Evolutionary conservation across 1,140 invertebrate genomes (phyloP).

Genomic region (Hirudo medicinalis): DNA sequence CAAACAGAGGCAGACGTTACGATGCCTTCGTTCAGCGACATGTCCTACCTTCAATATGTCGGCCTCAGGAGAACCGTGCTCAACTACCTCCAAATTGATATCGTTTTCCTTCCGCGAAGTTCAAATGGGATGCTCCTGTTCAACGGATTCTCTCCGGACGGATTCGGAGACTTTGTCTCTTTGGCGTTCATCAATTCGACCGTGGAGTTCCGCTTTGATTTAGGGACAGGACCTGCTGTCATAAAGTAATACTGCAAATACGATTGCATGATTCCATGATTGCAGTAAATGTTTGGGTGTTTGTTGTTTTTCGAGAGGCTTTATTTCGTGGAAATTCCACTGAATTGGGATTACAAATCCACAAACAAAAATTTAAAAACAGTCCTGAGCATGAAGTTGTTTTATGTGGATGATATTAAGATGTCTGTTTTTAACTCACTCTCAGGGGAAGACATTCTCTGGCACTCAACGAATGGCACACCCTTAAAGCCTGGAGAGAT

Average conservation of each 20-base stretch:
- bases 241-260: constrained; percentile 50
- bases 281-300: too few species aligned
- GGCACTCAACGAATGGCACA: constrained; percentile 67
- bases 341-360: too few species aligned
- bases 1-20: constrained; percentile 32
- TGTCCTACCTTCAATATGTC: constrained; percentile 40
- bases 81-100: constrained; percentile 72
- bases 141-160: constrained; percentile 72
- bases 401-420: constrained; percentile 47
- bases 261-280: too few species aligned
- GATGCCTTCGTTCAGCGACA: constrained; percentile 81
- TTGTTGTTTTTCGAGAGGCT: too few species aligned
- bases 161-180: constrained; percentile 81
- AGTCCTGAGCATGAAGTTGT: constrained; percentile 52
- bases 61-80: constrained; percentile 61
- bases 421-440: too few species aligned
- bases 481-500: constrained; percentile 66
- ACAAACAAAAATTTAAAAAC: too few species aligned
- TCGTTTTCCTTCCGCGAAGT: constrained; percentile 67
- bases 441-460: constrained; percentile 57
- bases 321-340: too few species aligned
- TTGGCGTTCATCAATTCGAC: constrained; percentile 67
- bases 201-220: constrained; percentile 78
- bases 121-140: constrained; percentile 75
- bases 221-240: constrained; percentile 75